phyloP scores from a whole-genome alignment of 2,888 invertebrate species.

The Lepidocyrtinus sp. region DNA sequence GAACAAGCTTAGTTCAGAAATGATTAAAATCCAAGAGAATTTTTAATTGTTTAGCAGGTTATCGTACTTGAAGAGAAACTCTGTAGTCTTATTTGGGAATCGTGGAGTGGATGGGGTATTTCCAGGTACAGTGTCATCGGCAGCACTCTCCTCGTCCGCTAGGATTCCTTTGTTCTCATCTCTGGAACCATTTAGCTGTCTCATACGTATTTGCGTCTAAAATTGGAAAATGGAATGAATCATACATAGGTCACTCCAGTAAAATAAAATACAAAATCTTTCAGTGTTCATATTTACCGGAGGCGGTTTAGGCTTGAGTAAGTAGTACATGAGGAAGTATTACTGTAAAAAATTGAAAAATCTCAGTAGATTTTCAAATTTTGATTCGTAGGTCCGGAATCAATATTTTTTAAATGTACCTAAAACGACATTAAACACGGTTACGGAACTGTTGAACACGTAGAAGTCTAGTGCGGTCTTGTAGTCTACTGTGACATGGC shows the following conservation, averaged over 20 bases:
- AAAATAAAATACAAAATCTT: not conserved
- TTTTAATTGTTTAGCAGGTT: constrained; percentile 1
- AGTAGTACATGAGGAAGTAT: constrained; percentile 60
- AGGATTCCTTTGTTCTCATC: constrained; percentile 56
- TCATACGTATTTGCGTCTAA: constrained; percentile 57
- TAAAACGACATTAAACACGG: constrained; percentile 63
- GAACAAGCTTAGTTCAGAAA: not conserved
- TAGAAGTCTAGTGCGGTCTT: constrained; percentile 67
- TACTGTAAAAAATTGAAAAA: constrained; percentile 38
- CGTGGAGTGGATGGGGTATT: constrained; percentile 7
- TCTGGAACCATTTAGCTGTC: constrained; percentile 43
- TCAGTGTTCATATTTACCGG: constrained; percentile 29
- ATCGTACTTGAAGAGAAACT: constrained; percentile 42
- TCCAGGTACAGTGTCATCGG: constrained; percentile 18
- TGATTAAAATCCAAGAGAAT: not conserved
- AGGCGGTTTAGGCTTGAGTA: constrained; percentile 48
- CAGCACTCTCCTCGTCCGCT: constrained; percentile 35
- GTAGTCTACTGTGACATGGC: constrained; percentile 63
- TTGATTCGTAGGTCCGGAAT: not conserved
- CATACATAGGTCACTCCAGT: not conserved
- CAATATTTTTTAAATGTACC: constrained; percentile 39
- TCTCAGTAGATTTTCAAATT: not conserved
- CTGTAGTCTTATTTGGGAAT: constrained; percentile 41
- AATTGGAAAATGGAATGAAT: not conserved
- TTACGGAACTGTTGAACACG: constrained; percentile 62